phyloP scores from a whole-genome alignment of 2,113 vertebrate species.

The Pan paniscus region DNA sequence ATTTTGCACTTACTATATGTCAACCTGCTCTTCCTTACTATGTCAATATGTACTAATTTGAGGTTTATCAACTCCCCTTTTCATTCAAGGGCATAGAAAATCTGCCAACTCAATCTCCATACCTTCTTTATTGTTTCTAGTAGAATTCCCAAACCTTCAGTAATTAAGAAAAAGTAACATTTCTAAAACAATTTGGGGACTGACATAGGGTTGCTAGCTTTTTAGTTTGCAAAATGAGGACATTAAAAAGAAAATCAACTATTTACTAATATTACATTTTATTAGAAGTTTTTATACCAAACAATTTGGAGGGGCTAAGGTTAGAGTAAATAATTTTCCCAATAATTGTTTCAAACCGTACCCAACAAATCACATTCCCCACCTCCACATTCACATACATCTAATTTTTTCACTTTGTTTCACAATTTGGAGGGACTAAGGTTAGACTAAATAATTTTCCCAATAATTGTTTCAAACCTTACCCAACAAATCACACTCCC shows the following conservation, averaged over 20 bases:
- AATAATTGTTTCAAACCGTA: neutral
- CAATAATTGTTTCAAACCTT: neutral
- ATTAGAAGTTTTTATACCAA: neutral
- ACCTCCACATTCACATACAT: neutral
- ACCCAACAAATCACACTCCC: neutral
- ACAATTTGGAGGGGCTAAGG: neutral
- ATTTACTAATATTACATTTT: neutral
- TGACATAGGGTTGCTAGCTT: neutral
- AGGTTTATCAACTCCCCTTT: neutral
- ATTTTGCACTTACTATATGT: neutral
- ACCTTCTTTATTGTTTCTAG: neutral
- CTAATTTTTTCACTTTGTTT: neutral
- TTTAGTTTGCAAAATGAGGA: constrained; percentile 14
- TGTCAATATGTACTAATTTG: neutral
- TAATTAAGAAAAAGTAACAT: neutral
- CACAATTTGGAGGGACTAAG: neutral
- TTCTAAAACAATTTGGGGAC: neutral
- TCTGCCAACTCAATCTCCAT: neutral
- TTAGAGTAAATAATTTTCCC: neutral
- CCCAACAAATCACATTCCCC: neutral
- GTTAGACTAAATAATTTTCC: neutral
- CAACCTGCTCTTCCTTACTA: neutral
- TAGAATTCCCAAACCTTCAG: neutral
- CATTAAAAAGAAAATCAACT: neutral
- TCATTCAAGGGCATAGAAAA: neutral